These are phyloP conservation scores for Leptinotarsa lineolata DNA, from an alignment of 1,140 invertebrate species.

Conservation along the genomic window DNA sequence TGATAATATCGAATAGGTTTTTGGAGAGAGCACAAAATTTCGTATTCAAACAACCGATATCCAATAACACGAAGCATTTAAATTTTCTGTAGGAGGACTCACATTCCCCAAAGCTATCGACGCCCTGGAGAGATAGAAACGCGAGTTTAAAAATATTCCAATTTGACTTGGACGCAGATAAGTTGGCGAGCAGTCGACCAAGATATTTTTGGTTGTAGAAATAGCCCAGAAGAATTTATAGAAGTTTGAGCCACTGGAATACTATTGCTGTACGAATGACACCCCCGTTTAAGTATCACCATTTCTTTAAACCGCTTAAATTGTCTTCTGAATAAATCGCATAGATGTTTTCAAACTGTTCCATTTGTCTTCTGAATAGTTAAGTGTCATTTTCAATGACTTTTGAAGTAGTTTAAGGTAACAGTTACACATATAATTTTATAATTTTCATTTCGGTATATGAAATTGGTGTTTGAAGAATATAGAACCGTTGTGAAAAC, in stretches of 20 bases:
- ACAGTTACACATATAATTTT: too few species aligned
- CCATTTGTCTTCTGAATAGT: slow-evolving; percentile 31
- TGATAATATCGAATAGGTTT: too few species aligned
- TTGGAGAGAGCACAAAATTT: too few species aligned
- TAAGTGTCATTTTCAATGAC: not conserved
- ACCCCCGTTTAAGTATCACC: slow-evolving; percentile 44
- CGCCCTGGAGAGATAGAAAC: slow-evolving; percentile 41
- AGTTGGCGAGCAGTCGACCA: slow-evolving; percentile 38
- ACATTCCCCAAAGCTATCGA: slow-evolving; percentile 37
- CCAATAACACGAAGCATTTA: slow-evolving; percentile 36
- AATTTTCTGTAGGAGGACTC: slow-evolving; percentile 31
- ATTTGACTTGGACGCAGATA: slow-evolving; percentile 45
- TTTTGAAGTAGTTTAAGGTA: not conserved
- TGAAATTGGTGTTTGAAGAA: too few species aligned
- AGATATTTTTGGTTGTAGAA: slow-evolving; percentile 20
- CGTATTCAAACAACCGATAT: not conserved
- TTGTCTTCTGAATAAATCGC: slow-evolving; percentile 51
- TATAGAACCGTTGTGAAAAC: too few species aligned
- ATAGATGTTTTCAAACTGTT: slow-evolving; percentile 35
- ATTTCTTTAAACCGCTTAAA: slow-evolving; percentile 52
- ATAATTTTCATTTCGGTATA: too few species aligned
- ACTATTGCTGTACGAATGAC: slow-evolving; percentile 18
- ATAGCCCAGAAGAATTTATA: not conserved
- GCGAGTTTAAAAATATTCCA: slow-evolving; percentile 47
- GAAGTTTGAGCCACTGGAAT: not conserved